phyloP scores from a whole-genome alignment of 2,888 invertebrate species.

The Caradrina clavipalpis region DNA sequence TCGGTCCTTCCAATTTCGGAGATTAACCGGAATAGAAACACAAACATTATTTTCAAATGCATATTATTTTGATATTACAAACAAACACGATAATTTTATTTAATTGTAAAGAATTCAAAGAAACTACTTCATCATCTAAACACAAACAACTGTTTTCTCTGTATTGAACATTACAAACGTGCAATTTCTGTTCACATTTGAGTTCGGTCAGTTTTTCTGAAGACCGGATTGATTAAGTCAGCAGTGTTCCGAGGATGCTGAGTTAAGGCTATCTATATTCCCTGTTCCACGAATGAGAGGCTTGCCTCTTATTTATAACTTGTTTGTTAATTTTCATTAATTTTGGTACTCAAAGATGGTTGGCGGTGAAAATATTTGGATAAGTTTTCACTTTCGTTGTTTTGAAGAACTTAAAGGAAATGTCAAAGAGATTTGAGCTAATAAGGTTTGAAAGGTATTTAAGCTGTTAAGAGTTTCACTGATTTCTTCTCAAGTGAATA shows the following conservation, averaged over 20 bases:
- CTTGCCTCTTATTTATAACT: constrained; percentile 24
- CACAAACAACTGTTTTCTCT: constrained; percentile 4
- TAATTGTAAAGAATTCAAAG: too few species aligned
- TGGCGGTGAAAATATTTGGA: background rate
- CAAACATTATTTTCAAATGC: too few species aligned
- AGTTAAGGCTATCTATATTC: constrained; percentile 44
- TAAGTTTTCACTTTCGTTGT: background rate
- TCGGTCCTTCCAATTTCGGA: too few species aligned
- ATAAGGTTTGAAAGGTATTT: too few species aligned
- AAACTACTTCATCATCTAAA: constrained; percentile 6
- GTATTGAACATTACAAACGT: constrained; percentile 16
- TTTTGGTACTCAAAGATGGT: constrained; percentile 20
- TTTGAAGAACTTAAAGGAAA: too few species aligned
- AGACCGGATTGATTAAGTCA: constrained; percentile 61
- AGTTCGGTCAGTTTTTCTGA: constrained; percentile 55
- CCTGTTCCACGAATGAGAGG: constrained; percentile 44
- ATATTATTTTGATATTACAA: too few species aligned
- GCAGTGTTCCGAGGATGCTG: constrained; percentile 15
- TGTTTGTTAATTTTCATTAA: constrained; percentile 48
- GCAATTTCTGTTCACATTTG: constrained; percentile 41
- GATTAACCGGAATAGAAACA: too few species aligned
- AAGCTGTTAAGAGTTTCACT: too few species aligned
- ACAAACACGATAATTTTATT: too few species aligned
- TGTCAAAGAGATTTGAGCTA: too few species aligned
- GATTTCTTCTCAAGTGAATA: too few species aligned